Evolutionary conservation across 2,113 vertebrate species (phyloP).

Genomic region (Rhinopomastus cyanomelas): DNA sequence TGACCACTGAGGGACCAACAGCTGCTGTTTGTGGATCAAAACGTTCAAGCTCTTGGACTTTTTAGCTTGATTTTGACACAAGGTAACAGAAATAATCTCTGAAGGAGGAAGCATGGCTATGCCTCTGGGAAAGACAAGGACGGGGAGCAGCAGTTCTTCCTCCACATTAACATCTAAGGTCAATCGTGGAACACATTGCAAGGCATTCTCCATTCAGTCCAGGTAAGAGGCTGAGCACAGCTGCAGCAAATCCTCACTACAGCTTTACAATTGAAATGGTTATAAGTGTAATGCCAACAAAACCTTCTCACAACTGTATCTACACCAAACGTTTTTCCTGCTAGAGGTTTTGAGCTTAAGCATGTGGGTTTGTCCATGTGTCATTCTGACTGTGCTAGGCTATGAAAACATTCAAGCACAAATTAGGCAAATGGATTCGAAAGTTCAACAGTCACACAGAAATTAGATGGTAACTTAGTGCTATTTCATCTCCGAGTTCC

Average conservation of each 20-base stretch:
- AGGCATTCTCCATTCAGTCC: background rate
- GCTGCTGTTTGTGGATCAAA: background rate
- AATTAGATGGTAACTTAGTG: background rate
- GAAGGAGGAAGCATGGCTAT: background rate
- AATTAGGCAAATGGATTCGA: background rate
- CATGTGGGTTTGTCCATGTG: background rate
- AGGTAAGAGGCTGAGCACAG: background rate
- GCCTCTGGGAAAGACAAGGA: background rate
- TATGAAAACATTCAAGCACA: background rate
- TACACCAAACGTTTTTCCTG: background rate
- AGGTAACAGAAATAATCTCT: background rate
- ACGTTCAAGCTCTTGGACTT: background rate
- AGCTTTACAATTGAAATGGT: background rate
- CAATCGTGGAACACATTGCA: accelerated
- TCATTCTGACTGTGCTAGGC: background rate
- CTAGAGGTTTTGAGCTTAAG: background rate
- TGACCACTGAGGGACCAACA: accelerated
- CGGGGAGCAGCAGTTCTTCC: background rate
- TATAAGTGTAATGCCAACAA: background rate
- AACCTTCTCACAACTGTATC: background rate
- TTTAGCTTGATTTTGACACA: background rate
- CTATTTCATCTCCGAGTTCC: background rate
- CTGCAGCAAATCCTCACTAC: background rate
- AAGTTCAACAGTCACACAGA: background rate
- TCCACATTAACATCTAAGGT: accelerated